A percentile compares a stretch with the other conserved stretches of the same genome.
Evolutionary conservation across 2,888 invertebrate species (phyloP).

Genomic region (Coleophora flavipennella): DNA sequence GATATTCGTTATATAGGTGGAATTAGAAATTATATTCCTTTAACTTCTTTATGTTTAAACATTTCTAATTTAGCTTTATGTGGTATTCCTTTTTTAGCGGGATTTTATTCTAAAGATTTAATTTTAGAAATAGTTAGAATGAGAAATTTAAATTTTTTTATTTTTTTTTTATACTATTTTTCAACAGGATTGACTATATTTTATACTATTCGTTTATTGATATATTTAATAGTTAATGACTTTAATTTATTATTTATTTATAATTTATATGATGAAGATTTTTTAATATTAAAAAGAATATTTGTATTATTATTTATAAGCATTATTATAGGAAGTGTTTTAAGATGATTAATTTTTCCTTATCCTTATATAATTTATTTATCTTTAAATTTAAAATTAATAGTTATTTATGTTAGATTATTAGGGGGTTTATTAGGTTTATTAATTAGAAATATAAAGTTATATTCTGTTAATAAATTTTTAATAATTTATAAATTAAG

Average conservation of each 20-base stretch:
- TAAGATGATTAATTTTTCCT: slow-evolving; percentile 71
- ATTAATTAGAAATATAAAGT: slow-evolving; percentile 51
- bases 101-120: slow-evolving; percentile 77
- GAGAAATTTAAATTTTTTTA: slow-evolving; percentile 65
- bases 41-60: slow-evolving; percentile 69
- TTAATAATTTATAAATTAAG: slow-evolving; percentile 38
- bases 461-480: slow-evolving; percentile 55
- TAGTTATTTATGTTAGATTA: slow-evolving; percentile 65
- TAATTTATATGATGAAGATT: slow-evolving; percentile 64
- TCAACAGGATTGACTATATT: slow-evolving; percentile 72
- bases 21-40: slow-evolving; percentile 58
- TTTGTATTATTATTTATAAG: slow-evolving; percentile 62
- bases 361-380: slow-evolving; percentile 69
- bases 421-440: slow-evolving; percentile 48
- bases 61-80: slow-evolving; percentile 74
- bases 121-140: slow-evolving; percentile 72
- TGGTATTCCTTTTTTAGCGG: slow-evolving; percentile 76
- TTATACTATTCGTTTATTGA: slow-evolving; percentile 71
- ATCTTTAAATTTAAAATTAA: slow-evolving; percentile 60
- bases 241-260: slow-evolving; percentile 59
- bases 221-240: slow-evolving; percentile 65
- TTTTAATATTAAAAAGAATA: slow-evolving; percentile 61
- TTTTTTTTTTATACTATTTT: slow-evolving; percentile 70
- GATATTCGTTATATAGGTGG: slow-evolving; percentile 78
- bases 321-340: slow-evolving; percentile 64